Conservation (phyloP, 30 jellyfish, hydroid and myxozoan species). For the Cassiopea andromeda region DNA sequence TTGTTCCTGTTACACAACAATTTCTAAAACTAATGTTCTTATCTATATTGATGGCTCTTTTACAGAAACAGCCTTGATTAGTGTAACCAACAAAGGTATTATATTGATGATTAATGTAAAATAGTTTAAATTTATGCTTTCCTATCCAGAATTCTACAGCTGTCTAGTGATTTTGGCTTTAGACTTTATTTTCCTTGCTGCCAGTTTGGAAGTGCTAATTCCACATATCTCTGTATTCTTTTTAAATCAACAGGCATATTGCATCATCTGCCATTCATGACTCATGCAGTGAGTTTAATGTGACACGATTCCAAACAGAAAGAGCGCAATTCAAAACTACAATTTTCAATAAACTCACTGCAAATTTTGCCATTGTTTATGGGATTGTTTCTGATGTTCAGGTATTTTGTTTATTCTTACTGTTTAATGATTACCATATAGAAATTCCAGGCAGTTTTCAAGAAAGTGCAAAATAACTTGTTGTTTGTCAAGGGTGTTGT, state of each 20-base stretch:
- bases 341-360: conserved; percentile 32
- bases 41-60: no score
- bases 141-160: no score
- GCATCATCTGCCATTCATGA: conserved; percentile 76
- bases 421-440: no score
- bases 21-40: no score
- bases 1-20: no score
- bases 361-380: conserved; percentile 15
- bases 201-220: not conserved
- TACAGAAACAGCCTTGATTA: no score
- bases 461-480: no score
- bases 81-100: no score
- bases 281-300: conserved; percentile 79
- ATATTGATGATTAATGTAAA: no score
- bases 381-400: conserved; percentile 77
- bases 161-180: not conserved
- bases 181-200: not conserved
- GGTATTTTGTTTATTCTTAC: not conserved
- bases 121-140: no score
- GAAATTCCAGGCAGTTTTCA: no score
- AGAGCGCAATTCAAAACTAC: conserved; percentile 66
- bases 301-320: conserved; percentile 66
- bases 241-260: conserved; percentile 47
- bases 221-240: not conserved
- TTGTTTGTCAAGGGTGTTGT: no score